Conservation (phyloP, 2,113 vertebrate genomes). For the Proteles cristata region DNA sequence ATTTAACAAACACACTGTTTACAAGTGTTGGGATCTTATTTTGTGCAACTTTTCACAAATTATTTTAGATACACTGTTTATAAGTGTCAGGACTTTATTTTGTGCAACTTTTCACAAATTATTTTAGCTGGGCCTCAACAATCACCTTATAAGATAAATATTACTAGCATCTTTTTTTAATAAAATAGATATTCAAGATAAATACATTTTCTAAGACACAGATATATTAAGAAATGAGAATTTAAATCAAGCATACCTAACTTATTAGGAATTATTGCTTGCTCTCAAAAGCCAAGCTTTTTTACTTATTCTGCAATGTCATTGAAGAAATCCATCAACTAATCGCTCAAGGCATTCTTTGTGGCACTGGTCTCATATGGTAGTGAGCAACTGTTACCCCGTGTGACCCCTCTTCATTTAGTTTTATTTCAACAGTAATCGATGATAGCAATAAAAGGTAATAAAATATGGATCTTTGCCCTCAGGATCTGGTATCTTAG, state of each 20-base stretch:
- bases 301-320: not conserved
- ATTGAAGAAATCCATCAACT: not conserved
- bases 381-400: not conserved
- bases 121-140: not conserved
- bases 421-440: not conserved
- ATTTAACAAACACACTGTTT: not conserved
- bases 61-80: not conserved
- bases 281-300: not conserved
- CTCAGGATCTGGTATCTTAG: not conserved
- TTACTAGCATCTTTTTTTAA: not conserved
- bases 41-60: not conserved
- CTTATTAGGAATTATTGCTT: not conserved
- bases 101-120: not conserved
- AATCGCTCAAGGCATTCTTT: not conserved
- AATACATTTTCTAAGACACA: not conserved
- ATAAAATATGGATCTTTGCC: constrained; percentile 20
- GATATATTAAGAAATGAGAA: not conserved
- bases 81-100: not conserved
- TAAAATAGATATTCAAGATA: not conserved
- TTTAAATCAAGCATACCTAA: not conserved
- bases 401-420: not conserved
- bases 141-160: not conserved
- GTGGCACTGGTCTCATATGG: not conserved
- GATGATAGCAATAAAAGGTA: not conserved
- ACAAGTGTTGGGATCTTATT: not conserved